Percentiles rank a stretch among this genome's conserved stretches.
Evolutionary conservation across 1,140 invertebrate genomes (phyloP).

Genomic region (Zophobas morio): DNA sequence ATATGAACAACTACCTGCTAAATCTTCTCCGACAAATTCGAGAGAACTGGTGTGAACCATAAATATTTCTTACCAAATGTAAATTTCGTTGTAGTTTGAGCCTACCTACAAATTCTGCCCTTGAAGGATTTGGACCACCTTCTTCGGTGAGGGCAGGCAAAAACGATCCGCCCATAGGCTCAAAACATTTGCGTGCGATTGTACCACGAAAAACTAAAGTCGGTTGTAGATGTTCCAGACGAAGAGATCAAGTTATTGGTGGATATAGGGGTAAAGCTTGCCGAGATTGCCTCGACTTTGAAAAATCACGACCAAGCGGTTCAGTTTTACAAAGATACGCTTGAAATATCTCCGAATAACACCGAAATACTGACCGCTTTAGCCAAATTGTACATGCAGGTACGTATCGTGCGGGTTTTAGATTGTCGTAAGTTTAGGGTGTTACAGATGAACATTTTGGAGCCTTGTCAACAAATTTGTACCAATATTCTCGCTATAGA

Average conservation of each 20-base stretch:
- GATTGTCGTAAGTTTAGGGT: not conserved
- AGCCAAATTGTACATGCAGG: conserved; percentile 90
- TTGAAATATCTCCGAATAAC: conserved; percentile 85
- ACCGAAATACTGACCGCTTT: conserved; percentile 82
- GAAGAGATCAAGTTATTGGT: conserved; percentile 57
- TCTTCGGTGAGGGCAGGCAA: no score
- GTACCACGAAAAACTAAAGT: not conserved
- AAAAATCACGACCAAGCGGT: conserved; percentile 78
- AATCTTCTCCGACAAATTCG: no score
- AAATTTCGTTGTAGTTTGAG: no score
- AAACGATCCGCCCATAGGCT: no score
- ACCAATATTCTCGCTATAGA: conserved; percentile 86
- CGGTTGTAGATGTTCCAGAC: conserved; percentile 56
- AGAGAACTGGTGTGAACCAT: no score
- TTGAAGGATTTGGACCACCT: no score
- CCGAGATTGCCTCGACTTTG: conserved; percentile 65
- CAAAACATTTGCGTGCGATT: no score
- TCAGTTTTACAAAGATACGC: conserved; percentile 87
- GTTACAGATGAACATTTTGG: conserved; percentile 79
- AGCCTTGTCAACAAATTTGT: conserved; percentile 90
- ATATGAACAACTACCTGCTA: no score
- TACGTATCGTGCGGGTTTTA: conserved; percentile 59
- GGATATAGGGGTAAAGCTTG: conserved; percentile 66
- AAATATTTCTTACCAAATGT: no score
- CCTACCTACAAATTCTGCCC: no score